Percentiles rank a stretch among this genome's conserved stretches.
phyloP scores from a whole-genome alignment of 2,797 vertebrate species.

The Cyprinodon diabolis region DNA sequence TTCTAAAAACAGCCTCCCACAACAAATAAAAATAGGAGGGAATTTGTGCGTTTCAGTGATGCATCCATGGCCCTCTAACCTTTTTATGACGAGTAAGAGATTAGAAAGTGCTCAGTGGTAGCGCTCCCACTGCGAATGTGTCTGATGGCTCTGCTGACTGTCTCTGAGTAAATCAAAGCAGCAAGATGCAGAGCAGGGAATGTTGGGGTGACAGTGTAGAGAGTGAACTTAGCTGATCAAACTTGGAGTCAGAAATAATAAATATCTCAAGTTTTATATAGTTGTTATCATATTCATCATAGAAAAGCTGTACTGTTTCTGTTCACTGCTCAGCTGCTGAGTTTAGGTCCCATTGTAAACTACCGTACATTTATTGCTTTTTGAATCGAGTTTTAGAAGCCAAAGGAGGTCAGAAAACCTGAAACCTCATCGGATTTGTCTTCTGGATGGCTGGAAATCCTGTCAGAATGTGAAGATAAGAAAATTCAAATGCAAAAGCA shows the following conservation, averaged over 20 bases:
- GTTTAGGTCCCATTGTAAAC: background rate
- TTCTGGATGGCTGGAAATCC: background rate
- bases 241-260: background rate
- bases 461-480: background rate
- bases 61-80: conserved; percentile 8
- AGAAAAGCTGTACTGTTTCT: background rate
- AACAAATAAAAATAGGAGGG: conserved; percentile 4
- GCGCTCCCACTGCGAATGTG: background rate
- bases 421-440: background rate
- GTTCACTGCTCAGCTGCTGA: background rate
- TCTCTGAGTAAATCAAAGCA: conserved; percentile 8
- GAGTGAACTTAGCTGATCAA: background rate
- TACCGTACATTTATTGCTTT: background rate
- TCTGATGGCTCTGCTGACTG: background rate
- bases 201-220: background rate
- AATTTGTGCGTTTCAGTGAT: conserved; percentile 20
- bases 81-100: conserved; percentile 13
- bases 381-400: background rate
- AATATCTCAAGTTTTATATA: background rate
- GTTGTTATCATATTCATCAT: background rate
- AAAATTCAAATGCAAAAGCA: background rate
- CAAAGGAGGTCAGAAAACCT: background rate
- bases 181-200: background rate
- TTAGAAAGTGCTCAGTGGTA: conserved; percentile 9
- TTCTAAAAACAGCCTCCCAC: background rate